These are phyloP conservation scores for Sipha maydis DNA, from an alignment of 2,888 invertebrate species.

Conservation along the genomic window DNA sequence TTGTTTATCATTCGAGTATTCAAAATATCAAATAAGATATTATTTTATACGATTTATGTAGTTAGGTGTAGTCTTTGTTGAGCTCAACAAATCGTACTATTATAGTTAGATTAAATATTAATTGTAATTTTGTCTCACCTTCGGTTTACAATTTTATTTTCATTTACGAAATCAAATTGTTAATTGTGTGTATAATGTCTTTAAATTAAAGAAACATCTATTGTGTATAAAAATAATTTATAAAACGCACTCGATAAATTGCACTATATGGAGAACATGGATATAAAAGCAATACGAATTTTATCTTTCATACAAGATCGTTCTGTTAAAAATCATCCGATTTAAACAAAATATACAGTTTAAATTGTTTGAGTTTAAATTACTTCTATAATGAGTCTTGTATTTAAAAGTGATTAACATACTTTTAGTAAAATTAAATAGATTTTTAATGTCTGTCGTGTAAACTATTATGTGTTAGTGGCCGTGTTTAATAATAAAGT, in stretches of 20 bases:
- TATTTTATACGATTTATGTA: neutral
- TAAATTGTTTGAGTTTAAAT: slow-evolving; percentile 17
- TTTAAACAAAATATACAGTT: slow-evolving; percentile 12
- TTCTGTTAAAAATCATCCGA: neutral
- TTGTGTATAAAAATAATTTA: neutral
- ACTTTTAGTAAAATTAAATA: slow-evolving; percentile 42
- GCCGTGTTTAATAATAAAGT: slow-evolving; percentile 21
- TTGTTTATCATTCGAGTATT: slow-evolving; percentile 21
- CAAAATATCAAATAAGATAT: neutral
- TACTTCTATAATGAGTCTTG: neutral
- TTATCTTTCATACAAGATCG: neutral
- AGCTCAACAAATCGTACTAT: neutral
- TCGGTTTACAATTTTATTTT: neutral
- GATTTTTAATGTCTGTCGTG: slow-evolving; percentile 34
- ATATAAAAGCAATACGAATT: neutral
- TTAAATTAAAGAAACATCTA: neutral
- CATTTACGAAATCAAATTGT: neutral
- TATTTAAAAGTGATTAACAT: slow-evolving; percentile 14
- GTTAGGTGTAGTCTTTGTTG: neutral
- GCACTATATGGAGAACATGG: neutral
- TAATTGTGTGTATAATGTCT: slow-evolving; percentile 28
- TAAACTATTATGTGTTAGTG: slow-evolving; percentile 8
- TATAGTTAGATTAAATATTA: neutral
- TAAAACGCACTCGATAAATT: slow-evolving; percentile 1
- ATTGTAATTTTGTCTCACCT: neutral